Evolutionary conservation across 2,888 invertebrate genomes (phyloP).

Genomic region (Orchestes rusci): DNA sequence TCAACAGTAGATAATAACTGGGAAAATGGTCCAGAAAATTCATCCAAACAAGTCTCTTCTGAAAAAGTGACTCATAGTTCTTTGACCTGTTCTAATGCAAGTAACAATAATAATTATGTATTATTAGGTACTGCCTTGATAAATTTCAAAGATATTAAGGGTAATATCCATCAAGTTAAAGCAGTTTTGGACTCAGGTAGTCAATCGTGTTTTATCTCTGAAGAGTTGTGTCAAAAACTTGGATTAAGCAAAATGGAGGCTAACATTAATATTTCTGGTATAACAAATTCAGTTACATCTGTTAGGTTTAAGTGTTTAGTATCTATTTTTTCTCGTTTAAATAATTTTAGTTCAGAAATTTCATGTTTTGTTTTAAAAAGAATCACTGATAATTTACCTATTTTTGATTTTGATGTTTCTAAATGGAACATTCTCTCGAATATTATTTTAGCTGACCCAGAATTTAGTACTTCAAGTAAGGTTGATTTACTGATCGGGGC

Average conservation of each 20-base stretch:
- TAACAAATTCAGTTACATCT: constrained; percentile 1
- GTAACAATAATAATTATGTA: background rate
- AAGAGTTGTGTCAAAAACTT: constrained; percentile 2
- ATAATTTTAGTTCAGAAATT: constrained; percentile 1
- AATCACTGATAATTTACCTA: constrained; percentile 8
- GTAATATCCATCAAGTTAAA: constrained; percentile 2
- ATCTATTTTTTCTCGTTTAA: constrained; percentile 1
- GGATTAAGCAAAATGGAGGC: background rate
- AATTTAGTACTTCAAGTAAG: background rate
- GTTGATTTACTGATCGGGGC: background rate
- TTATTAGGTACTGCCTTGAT: background rate
- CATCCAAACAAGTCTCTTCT: background rate
- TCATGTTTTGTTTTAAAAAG: constrained; percentile 3
- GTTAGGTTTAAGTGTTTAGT: constrained; percentile 3
- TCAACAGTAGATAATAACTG: background rate
- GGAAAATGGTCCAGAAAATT: background rate
- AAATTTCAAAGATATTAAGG: background rate
- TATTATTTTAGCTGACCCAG: background rate
- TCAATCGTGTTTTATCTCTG: constrained; percentile 8
- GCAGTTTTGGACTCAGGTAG: constrained; percentile 8
- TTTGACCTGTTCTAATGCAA: background rate
- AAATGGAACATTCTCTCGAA: constrained; percentile 1
- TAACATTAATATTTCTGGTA: constrained; percentile 1
- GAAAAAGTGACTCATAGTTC: background rate
- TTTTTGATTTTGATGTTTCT: constrained; percentile 1